phyloP scores from a whole-genome alignment of 1,140 invertebrate genomes.

The Magallana gigas region DNA sequence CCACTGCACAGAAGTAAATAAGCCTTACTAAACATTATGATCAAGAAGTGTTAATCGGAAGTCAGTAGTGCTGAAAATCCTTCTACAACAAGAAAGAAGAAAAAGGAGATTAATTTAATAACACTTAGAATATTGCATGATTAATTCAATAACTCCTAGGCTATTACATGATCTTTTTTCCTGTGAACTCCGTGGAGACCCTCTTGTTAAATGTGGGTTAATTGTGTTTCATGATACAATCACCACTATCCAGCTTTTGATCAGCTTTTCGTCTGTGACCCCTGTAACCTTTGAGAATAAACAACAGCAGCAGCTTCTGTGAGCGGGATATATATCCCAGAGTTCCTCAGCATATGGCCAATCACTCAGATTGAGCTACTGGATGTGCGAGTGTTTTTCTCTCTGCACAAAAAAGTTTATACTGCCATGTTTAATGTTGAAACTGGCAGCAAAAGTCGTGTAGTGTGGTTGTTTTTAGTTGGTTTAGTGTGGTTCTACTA shows the following conservation, averaged over 20 bases:
- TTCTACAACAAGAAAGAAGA: slow-evolving; percentile 34
- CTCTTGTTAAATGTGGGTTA: slow-evolving; percentile 31
- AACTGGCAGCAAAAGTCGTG: neutral
- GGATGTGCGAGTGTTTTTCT: slow-evolving; percentile 23
- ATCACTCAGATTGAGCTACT: slow-evolving; percentile 18
- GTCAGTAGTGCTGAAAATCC: slow-evolving; percentile 32
- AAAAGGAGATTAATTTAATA: slow-evolving; percentile 39
- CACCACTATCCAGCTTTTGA: slow-evolving; percentile 19
- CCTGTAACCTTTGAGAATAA: slow-evolving; percentile 39
- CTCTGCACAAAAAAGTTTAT: slow-evolving; percentile 26
- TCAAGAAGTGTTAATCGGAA: slow-evolving; percentile 31
- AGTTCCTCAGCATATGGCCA: slow-evolving; percentile 30
- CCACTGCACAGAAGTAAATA: slow-evolving; percentile 10
- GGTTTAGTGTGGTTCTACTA: neutral
- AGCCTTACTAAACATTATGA: slow-evolving; percentile 28
- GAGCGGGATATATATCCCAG: neutral
- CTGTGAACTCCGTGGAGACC: slow-evolving; percentile 6
- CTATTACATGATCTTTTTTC: slow-evolving; percentile 1
- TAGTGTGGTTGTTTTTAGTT: slow-evolving; percentile 24
- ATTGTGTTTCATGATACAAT: slow-evolving; percentile 37
- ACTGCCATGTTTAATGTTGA: slow-evolving; percentile 24
- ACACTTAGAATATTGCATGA: slow-evolving; percentile 30
- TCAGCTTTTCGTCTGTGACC: slow-evolving; percentile 30
- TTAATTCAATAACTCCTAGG: slow-evolving; percentile 23
- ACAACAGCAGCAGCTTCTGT: slow-evolving; percentile 14